Evolutionary conservation across 2,888 invertebrate genomes (phyloP), one percentile per base, ranked within the genome.

Genomic region (Cephalotes varians): DNA sequence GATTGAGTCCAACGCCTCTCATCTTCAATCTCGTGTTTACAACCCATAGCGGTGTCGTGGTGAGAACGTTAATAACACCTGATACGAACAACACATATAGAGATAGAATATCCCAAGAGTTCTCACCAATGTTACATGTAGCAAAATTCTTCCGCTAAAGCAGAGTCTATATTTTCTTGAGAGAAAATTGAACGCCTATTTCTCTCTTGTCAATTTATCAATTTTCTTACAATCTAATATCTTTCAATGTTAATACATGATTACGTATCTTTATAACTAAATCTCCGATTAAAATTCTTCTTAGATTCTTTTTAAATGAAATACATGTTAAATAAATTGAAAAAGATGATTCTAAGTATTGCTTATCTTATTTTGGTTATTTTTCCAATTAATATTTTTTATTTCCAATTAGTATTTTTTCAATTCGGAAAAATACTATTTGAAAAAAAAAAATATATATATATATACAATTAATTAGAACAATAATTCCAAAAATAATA

Each of bases 21-120:
- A 98, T 96, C 95, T 98, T 98, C 93, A 98, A 95, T 86, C 98
- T 95, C 7, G 98, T 98, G 92, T 98, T 98, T 0, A 98, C 98
- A 64, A 98, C 98, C 98, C 98, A 98, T 44, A 99, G 95, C 0
- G 98, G 99, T 28, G 98, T 98, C 37, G 98, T 98, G 15, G 96
- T 93, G 34, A 98, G 94, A 3, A 98, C 98, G 95, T 98, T 98
- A 21, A 98, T 95, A 74, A 97, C 96, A 62, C 96, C 96, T 96
- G 88, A n/a, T 60, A 71, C 34, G 0, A n/a, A 34, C 3, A 73
- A 0, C 6, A 21, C 0, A 34, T 34, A 47, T 34, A 44, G 4
- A 47, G 44, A 28, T 58, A 40, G 15, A 40, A 7, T 28, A 7
- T 72, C 18, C 10, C 2, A 72, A n/a, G 31, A 28, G 9, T 74